These are phyloP conservation scores for Noctua fimbriata DNA, from an alignment of 2,888 invertebrate species.

Conservation along the genomic window DNA sequence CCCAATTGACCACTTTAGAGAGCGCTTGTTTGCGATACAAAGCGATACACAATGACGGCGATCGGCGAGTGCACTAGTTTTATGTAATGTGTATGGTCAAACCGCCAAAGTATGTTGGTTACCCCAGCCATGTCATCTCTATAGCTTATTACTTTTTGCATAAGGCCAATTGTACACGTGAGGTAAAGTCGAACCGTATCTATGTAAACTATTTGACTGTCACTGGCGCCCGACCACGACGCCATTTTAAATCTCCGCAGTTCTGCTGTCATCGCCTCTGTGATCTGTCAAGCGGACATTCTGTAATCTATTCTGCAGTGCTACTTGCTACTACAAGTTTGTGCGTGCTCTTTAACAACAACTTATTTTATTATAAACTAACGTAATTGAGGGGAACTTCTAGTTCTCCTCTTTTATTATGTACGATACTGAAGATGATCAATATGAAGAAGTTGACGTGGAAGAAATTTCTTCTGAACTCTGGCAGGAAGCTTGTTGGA, in stretches of 20 bases:
- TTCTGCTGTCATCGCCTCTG: not conserved
- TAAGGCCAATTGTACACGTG: not conserved
- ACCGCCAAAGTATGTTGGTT: too few relatives aligned
- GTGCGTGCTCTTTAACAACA: not conserved
- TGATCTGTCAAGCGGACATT: constrained; percentile 6
- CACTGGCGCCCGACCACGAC: not conserved
- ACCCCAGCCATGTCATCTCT: not conserved
- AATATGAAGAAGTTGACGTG: constrained; percentile 95
- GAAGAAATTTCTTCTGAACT: constrained; percentile 99
- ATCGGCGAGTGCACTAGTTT: not conserved
- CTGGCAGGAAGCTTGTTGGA: constrained; percentile 99
- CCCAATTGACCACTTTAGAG: not conserved
- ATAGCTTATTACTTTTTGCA: not conserved
- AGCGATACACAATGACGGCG: not conserved
- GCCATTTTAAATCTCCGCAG: not conserved
- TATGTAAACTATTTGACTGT: not conserved
- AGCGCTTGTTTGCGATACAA: not conserved
- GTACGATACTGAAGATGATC: constrained; percentile 90
- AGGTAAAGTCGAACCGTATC: not conserved
- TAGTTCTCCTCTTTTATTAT: constrained; percentile 71
- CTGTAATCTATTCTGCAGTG: not conserved
- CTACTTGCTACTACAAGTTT: not conserved
- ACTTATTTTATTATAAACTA: not conserved
- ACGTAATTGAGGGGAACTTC: constrained; percentile 53
- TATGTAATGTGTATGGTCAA: not conserved